A percentile compares a stretch with the other conserved stretches of the same genome.
phyloP scores from a whole-genome alignment of 2,888 invertebrate genomes.

The Scaptomyza cyrtandrae region DNA sequence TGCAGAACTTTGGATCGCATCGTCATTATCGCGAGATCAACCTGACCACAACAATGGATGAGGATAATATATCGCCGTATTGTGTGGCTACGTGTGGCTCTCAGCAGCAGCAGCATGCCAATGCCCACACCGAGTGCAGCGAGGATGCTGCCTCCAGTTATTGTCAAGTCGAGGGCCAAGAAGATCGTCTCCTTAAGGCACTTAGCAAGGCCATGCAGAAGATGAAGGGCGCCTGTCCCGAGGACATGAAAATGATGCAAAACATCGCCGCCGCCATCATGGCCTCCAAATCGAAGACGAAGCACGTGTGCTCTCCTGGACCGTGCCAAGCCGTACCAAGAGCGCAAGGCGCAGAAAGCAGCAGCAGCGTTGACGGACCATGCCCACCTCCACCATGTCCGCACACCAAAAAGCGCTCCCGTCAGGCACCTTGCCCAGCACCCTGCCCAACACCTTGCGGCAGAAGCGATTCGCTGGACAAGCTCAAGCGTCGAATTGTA shows the following conservation, averaged over 20 bases:
- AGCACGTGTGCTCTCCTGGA: constrained; percentile 53
- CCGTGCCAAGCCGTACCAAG: constrained; percentile 30
- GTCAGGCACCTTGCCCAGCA: constrained; percentile 11
- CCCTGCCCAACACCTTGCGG: constrained; percentile 22
- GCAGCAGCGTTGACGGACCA: constrained; percentile 35
- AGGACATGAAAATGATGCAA: constrained; percentile 74
- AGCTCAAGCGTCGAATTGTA: constrained; percentile 69
- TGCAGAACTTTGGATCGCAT: constrained; percentile 81
- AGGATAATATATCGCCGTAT: constrained; percentile 76
- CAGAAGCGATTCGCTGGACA: constrained; percentile 63
- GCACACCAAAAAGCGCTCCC: constrained; percentile 19
- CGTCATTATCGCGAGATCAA: constrained; percentile 76
- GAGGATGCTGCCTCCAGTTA: constrained; percentile 49
- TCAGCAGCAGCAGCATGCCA: constrained; percentile 5
- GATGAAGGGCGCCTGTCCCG: constrained; percentile 77
- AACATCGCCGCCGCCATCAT: constrained; percentile 71
- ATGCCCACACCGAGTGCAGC: constrained; percentile 48
- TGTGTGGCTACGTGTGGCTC: constrained; percentile 35
- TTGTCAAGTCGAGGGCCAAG: constrained; percentile 50
- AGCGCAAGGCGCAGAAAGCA: constrained; percentile 37
- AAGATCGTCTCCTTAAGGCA: constrained; percentile 61
- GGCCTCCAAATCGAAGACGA: constrained; percentile 49
- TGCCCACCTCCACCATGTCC: constrained; percentile 10
- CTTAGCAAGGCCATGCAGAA: constrained; percentile 74
- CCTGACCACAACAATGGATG: constrained; percentile 81